Evolutionary conservation across 35 echinoderm and acorn worm genomes (phyloP), one percentile per base, ranked within the genome.

Genomic region (Apostichopus japonicus): DNA sequence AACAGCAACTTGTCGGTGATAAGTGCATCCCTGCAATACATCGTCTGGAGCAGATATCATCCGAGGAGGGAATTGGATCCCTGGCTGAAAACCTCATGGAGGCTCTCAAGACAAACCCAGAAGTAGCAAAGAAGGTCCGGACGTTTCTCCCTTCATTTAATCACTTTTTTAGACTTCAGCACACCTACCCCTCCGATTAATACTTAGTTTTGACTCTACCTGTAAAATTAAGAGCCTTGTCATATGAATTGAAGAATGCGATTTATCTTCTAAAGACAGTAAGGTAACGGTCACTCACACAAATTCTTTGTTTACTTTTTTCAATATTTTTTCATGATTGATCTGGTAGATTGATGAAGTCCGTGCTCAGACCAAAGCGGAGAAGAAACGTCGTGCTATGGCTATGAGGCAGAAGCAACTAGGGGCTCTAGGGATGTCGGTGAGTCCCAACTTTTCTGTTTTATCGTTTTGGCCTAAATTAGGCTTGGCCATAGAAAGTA

Each of bases 351-450:
- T 99, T 90, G 95, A 99, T 84, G 95, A 99, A 77, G 97, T 99
- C 23, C 58, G 97, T 84, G 92, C 95, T 19, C 95, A 96, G 92
- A 99, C 97, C 23, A 99, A 93, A 78, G 97, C 97, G 52, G 97
- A 99, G 92, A 99, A 99, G 92, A 99, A 99, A 78, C 72, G 90
- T 23, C 92, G 94, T 8, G 97, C 97, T 22, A 99, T 99, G 97
- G 97, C 97, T 2, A 99, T 99, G 97, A 94, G 97, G 79, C 89
- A 87, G 95, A 99, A 99, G 82, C 97, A 99, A 16, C 92, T 99
- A 16, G 97, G 97, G 19, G 97, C 95, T 44, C 91, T 99, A 14
- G 97, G 97, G 56, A 99, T 99, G 97, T 99, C 95, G 72, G 97
- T 99, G 90, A 79, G 77, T 71, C 1, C 1, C 9, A 55, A 27